Base-by-base conservation (phyloP, 2,797 vertebrate species). In the Nannoperca australis region DNA sequence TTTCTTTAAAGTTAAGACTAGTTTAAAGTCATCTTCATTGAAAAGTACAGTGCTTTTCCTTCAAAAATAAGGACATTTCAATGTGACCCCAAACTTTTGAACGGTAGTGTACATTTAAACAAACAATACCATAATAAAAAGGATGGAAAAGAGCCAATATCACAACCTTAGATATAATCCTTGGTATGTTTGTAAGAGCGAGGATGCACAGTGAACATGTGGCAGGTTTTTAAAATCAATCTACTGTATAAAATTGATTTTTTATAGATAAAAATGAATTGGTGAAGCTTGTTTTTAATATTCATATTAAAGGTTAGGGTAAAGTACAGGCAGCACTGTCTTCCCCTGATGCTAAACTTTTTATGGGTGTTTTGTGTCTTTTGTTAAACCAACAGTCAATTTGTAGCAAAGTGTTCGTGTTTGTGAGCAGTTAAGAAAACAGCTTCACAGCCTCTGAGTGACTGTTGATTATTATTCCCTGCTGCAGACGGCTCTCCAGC, bases 391-490 rank as follows among this genome's bases (percentile, higher is more conserved):
- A 56, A 77, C 40, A 30, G 47, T 81, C 68, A 0, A 6, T 73
- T 61, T 63, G n/a, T 13, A 20, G 17, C 9, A 34, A 61, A 20
- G n/a, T 49, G 18, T 65, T 60, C 20, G 42, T 54, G 49, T 77
- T 63, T 54, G 7, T 34, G 40, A 40, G 22, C 27, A 70, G 58
- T 61, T 76, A 24, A 68, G 61, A 38, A 44, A 75, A 45, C 0
- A 0, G 14, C 1, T 65, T 67, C n/a, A 34, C 5, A 77, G 73
- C 24, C 3, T 42, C 22, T 3, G 4, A n/a, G 14, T 64, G 27
- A 36, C 45, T 50, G 64, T 34, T 84, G 76, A 77, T 85, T 76
- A 60, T 85, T 81, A 75, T 89, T 88, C 70, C 54, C 14, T 4
- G 54, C 63, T 71, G 44, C 70, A 79, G 76, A 81, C 79, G 18